phyloP scores from a whole-genome alignment of 2,113 vertebrate species.

The Coracopsis vasa region DNA sequence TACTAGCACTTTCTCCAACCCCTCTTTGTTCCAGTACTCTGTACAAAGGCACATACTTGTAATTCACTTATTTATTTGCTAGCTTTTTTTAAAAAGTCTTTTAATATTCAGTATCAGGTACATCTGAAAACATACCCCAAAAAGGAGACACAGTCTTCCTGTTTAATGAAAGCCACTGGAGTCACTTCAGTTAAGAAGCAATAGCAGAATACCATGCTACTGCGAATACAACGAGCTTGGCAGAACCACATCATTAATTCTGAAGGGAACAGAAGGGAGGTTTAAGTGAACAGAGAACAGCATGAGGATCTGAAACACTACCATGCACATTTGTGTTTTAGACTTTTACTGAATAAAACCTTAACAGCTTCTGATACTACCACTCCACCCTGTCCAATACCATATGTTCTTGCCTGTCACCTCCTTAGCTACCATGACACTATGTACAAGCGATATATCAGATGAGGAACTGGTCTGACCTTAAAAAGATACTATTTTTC shows the following conservation, averaged over 20 bases:
- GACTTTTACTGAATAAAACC: not conserved
- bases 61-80: not conserved
- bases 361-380: not conserved
- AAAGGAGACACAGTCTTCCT: not conserved
- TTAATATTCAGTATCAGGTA: fast-evolving
- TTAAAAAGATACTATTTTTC: not conserved
- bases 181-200: not conserved
- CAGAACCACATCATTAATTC: not conserved
- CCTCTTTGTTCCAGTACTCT: not conserved
- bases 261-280: not conserved
- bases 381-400: not conserved
- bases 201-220: not conserved
- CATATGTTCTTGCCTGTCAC: not conserved
- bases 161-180: not conserved
- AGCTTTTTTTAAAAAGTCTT: not conserved
- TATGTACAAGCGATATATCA: fast-evolving
- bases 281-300: not conserved
- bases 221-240: not conserved
- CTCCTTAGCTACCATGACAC: not conserved
- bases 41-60: not conserved
- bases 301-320: not conserved
- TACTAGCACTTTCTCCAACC: not conserved
- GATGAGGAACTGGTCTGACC: not conserved
- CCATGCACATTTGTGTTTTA: not conserved
- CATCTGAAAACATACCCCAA: fast-evolving